These are phyloP conservation scores for Zhuqinia jingwanae DNA, from an alignment of 2,888 invertebrate species.

Conservation along the genomic window DNA sequence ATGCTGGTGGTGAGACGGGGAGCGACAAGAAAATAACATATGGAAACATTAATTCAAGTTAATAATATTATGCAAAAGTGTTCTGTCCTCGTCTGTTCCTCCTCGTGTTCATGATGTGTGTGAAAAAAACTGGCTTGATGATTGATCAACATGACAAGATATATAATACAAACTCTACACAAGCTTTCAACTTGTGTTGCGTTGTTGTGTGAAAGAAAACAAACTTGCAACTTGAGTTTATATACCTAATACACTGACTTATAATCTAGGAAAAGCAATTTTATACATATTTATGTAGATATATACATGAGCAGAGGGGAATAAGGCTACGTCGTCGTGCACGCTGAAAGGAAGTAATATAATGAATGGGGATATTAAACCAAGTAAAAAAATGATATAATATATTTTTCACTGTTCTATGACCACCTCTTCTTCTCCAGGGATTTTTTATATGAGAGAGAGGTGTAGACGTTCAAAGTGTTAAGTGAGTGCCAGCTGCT, in stretches of 20 bases:
- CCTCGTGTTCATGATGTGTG: slow-evolving; percentile 9
- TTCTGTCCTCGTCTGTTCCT: slow-evolving; percentile 18
- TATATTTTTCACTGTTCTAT: too few relatives aligned
- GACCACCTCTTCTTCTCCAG: slow-evolving; percentile 7
- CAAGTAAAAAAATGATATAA: slow-evolving; percentile 8
- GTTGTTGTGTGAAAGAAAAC: not conserved
- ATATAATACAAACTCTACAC: slow-evolving; percentile 22
- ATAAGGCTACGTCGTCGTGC: too few relatives aligned
- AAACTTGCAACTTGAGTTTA: not conserved
- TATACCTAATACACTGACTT: not conserved
- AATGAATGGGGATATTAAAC: slow-evolving; percentile 12
- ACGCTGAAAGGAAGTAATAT: too few relatives aligned
- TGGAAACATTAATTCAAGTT: slow-evolving; percentile 55
- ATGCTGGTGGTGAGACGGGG: not conserved
- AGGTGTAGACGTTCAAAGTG: slow-evolving; percentile 2
- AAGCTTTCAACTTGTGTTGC: too few relatives aligned
- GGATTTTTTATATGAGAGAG: not conserved
- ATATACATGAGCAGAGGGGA: not conserved
- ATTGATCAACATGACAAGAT: slow-evolving; percentile 58
- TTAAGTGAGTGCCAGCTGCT: slow-evolving; percentile 31
- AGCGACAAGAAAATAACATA: slow-evolving; percentile 45
- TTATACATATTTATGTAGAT: too few relatives aligned
- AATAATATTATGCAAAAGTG: slow-evolving; percentile 36
- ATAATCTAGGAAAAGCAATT: not conserved
- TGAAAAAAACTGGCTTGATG: slow-evolving; percentile 65